A percentile compares a stretch with the other conserved stretches of the same genome.
These are phyloP conservation scores for Anseranas semipalmata DNA, from an alignment of 2,113 vertebrate genomes.

Conservation along the genomic window DNA sequence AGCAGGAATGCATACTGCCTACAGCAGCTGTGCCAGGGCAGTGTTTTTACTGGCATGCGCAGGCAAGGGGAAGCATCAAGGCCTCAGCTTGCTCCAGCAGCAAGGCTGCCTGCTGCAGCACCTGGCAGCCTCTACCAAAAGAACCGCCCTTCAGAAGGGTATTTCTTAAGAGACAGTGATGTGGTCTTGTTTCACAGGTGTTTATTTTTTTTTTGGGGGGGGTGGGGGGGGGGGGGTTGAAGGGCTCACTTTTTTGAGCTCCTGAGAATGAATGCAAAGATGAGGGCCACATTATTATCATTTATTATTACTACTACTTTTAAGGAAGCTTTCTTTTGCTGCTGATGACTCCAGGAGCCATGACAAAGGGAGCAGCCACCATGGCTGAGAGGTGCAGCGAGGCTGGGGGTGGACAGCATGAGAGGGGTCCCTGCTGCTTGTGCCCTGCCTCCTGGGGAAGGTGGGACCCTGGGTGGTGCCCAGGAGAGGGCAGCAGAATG, in stretches of 20 bases:
- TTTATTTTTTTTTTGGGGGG: not conserved
- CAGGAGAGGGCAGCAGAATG: not conserved
- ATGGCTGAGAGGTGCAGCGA: not conserved
- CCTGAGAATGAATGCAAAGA: not conserved
- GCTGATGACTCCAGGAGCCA: not conserved
- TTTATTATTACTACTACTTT: not conserved
- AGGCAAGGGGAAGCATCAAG: not conserved
- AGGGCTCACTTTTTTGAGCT: not conserved
- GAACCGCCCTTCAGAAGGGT: too few relatives aligned
- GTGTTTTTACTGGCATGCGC: too few relatives aligned
- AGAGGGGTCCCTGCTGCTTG: not conserved
- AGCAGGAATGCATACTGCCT: not conserved
- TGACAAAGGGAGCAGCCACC: fast-evolving
- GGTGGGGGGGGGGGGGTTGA: not conserved
- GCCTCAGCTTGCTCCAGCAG: too few relatives aligned
- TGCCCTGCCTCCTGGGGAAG: not conserved
- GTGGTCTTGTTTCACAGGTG: not conserved
- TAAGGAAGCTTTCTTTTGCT: not conserved
- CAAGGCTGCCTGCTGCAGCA: not conserved
- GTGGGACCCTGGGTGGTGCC: not conserved
- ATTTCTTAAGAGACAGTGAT: not conserved
- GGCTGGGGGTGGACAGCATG: fast-evolving
- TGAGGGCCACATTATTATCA: not conserved
- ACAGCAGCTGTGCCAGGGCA: not conserved
- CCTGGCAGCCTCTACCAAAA: not conserved